These are phyloP conservation scores for Epirrhoe tristata DNA, from an alignment of 2,888 invertebrate species.

Conservation along the genomic window DNA sequence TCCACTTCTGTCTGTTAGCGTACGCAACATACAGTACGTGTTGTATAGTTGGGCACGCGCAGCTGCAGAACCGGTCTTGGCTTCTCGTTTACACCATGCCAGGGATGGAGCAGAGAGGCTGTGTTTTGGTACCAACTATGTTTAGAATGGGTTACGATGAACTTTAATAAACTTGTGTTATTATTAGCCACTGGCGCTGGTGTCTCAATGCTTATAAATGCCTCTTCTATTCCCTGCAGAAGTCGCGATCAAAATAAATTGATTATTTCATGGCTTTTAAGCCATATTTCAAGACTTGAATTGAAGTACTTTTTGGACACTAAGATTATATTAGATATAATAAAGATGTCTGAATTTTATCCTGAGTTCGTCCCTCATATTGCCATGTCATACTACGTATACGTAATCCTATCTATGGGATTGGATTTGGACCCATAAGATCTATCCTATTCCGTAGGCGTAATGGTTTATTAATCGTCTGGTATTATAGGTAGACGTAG, in stretches of 20 bases:
- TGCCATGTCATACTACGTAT: constrained; percentile 59
- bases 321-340: neutral
- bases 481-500: neutral
- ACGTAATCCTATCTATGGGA: constrained; percentile 39
- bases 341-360: neutral
- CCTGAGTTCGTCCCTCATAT: constrained; percentile 42
- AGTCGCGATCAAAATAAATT: too few relatives aligned
- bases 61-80: constrained; percentile 81
- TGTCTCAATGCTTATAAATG: too few relatives aligned
- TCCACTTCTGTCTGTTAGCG: constrained; percentile 31
- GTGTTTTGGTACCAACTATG: constrained; percentile 6
- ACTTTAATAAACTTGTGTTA: too few relatives aligned
- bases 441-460: constrained; percentile 27
- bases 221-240: neutral
- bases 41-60: constrained; percentile 66
- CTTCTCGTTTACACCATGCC: constrained; percentile 68
- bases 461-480: constrained; percentile 20
- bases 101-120: constrained; percentile 28
- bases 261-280: too few relatives aligned
- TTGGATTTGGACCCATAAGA: constrained; percentile 26
- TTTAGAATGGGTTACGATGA: neutral
- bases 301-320: too few relatives aligned
- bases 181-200: neutral
- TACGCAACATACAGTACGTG: constrained; percentile 47
- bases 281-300: too few relatives aligned